phyloP scores from a whole-genome alignment of 1,140 invertebrate genomes.

The Bombus sylvicola region DNA sequence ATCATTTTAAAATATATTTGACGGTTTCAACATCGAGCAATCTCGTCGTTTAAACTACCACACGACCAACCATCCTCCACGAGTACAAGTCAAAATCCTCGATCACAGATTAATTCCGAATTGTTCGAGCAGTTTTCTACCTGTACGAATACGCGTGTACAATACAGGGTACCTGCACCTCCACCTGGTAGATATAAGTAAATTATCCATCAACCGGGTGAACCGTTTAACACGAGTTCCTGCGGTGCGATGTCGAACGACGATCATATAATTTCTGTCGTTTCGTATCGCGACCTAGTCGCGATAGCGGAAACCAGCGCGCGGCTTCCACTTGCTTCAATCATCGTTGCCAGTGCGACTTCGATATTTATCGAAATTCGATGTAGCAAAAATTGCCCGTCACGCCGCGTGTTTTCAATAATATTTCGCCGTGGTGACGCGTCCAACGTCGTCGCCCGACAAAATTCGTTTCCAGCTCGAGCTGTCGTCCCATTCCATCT shows the following conservation, averaged over 20 bases:
- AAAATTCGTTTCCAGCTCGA: background rate
- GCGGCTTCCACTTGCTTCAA: background rate
- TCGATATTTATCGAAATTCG: constrained; percentile 20
- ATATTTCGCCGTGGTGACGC: background rate
- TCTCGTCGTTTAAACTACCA: no score
- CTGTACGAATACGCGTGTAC: background rate
- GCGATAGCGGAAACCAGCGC: background rate
- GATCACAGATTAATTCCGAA: background rate
- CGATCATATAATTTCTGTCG: background rate
- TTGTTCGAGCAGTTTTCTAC: background rate
- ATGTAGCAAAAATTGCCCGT: constrained; percentile 11
- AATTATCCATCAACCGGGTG: background rate
- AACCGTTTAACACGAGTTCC: background rate
- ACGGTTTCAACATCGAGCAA: no score
- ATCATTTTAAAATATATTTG: no score
- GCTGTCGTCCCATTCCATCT: no score
- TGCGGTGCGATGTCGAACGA: background rate
- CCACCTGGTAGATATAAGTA: background rate
- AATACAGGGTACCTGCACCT: background rate
- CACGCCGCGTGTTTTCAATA: constrained; percentile 11
- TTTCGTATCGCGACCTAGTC: background rate
- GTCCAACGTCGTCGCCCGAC: background rate
- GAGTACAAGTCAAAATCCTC: background rate
- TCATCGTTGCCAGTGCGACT: background rate
- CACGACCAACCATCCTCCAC: no score